Conservation (phyloP, 2,113 vertebrate genomes). For the Oceanodroma tethys region DNA sequence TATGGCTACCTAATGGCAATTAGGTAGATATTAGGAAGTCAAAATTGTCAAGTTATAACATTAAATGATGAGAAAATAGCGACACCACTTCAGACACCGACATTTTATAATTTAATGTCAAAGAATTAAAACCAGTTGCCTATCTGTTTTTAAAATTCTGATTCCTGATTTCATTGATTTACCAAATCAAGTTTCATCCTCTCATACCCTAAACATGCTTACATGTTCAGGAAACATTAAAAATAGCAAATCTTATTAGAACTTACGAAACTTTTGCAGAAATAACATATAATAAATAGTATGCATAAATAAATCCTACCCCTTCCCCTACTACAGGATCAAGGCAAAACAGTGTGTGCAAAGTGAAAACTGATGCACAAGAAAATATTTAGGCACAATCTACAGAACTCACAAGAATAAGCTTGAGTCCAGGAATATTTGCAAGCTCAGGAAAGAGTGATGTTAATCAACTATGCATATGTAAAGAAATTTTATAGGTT, state of each 20-base stretch:
- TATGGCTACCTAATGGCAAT: neutral
- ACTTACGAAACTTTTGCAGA: neutral
- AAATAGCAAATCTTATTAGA: neutral
- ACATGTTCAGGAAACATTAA: neutral
- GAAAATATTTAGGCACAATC: neutral
- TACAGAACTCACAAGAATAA: neutral
- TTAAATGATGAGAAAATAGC: neutral
- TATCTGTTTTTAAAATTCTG: neutral
- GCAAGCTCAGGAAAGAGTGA: neutral
- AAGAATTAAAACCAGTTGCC: neutral
- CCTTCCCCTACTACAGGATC: neutral
- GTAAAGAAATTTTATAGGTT: neutral
- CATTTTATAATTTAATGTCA: neutral
- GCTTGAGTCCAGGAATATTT: neutral
- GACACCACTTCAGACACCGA: neutral
- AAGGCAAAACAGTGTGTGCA: accelerated
- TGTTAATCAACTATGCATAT: neutral
- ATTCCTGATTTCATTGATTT: neutral
- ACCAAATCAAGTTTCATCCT: neutral
- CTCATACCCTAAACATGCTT: neutral
- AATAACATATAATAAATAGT: neutral
- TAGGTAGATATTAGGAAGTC: neutral
- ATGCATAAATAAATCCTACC: neutral
- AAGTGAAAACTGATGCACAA: neutral
- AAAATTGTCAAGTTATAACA: neutral